These are phyloP conservation scores for Machimus rusticus DNA, from an alignment of 2,888 invertebrate species.

Conservation along the genomic window DNA sequence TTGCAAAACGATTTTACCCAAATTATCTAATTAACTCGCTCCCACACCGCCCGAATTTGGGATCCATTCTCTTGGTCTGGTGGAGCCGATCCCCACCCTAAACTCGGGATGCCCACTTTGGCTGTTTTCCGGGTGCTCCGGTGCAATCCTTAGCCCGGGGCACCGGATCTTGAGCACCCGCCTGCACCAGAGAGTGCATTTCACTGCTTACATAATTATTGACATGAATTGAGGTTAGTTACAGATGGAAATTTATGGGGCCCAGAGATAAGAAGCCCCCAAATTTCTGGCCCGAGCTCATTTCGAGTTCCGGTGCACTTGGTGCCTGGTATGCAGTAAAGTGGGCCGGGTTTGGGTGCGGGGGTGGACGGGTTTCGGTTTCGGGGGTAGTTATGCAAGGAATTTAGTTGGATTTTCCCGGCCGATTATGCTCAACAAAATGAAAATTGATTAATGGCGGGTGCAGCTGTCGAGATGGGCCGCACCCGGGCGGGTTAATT, in stretches of 20 bases:
- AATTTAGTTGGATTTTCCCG: not conserved
- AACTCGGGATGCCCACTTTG: not conserved
- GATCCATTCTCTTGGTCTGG: not conserved
- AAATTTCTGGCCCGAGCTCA: not conserved
- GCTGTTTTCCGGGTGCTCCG: not conserved
- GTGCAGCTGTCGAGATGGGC: not conserved
- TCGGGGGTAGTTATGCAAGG: not conserved
- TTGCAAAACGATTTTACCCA: slow-evolving; percentile 33
- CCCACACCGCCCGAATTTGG: not conserved
- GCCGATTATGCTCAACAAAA: not conserved
- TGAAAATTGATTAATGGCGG: not conserved
- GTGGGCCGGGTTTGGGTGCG: too few species aligned
- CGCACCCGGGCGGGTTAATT: not conserved
- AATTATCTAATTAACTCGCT: slow-evolving; percentile 31
- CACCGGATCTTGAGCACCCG: not conserved
- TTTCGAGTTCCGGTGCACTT: not conserved
- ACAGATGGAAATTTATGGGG: slow-evolving; percentile 37
- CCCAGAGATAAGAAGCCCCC: slow-evolving; percentile 5
- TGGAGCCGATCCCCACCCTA: not conserved
- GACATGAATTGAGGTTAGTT: slow-evolving; percentile 41
- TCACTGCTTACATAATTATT: slow-evolving; percentile 33
- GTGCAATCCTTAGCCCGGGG: not conserved
- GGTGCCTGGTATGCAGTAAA: not conserved
- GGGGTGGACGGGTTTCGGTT: not conserved
- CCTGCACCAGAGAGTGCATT: slow-evolving; percentile 1